Evolutionary conservation across 2,888 invertebrate species (phyloP), one percentile per base, ranked within the genome.

Genomic region (Lithophane leautieri): DNA sequence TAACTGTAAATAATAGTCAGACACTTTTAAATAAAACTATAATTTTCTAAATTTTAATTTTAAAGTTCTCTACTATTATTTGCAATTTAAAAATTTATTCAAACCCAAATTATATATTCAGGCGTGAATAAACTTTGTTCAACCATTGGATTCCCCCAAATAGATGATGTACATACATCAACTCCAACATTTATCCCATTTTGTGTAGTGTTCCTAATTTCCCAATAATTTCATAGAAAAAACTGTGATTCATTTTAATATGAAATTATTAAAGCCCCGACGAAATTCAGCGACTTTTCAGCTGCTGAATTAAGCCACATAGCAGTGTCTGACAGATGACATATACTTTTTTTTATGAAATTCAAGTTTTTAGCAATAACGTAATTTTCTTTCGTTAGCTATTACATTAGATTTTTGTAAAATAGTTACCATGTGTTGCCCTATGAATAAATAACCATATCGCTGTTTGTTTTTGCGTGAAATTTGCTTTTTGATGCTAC

Each of bases 101-200:
- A 87, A 44, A 52, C 68, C 73, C 63, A 68, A 83, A 81, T 67
- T 58, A 14, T 28, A 62, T 65, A 81, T 88, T 82, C 70, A 70
- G 74, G 76, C 68, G 42, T 88, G 76, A 88, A 86, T 81, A 86
- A 88, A 88, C 61, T 73, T 79, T 76, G 68, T 76, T 74, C 40
- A 76, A 82, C 65, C 69, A 76, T 77, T 62, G 19, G 68, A 73
- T 63, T 54, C 44, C 68, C 76, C 72, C 63, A 66, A 14, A 67
- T 70, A 62, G 65, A 62, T 72, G 78, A 76, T 83, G 76, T 78
- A 77, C 75, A 78, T 67, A 78, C 73, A 77, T 80, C 79, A 70
- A 60, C 62, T 86, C 83, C 80, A 79, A 89, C 89, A 88, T 82
- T 71, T 60, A 89, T 61, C 88, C 86, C 82, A 76, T 44, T 4